Base-by-base conservation (phyloP, 2,888 invertebrate species). In the Laothoe populi region DNA sequence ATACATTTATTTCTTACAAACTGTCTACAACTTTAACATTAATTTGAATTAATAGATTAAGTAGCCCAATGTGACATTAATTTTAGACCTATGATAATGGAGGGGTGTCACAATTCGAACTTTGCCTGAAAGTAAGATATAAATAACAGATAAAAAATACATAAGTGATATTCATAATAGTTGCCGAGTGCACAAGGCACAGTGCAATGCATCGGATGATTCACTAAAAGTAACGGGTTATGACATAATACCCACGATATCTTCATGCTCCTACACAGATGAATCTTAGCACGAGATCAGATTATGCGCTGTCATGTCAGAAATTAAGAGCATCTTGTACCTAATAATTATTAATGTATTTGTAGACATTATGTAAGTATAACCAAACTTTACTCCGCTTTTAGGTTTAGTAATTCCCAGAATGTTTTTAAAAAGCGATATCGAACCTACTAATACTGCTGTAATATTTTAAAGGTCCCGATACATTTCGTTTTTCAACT, bases 281-380 rank as follows among this genome's bases (percentile, higher is more conserved):
- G 31, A 53, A 35, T 53, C 35, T 31, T 19, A 35, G 19, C 53
- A 53, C 35, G 53, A 53, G 53, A 53, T 35, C 35, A 19, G 53
- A 53, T 53, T 53, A 53, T 53, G 16, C 31, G 35, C 35, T 53
- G 53, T 53, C 53, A 53, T 19, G 35, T 53, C 31, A 31, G 35
- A 31, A 35, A 53, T 53, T 53, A 53, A 53, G 53, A 31, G 31
- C 35, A 19, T 35, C 53, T 10, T 31, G 26, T 26, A 2, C 16
- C 19, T 42, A 42, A 42, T 42, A 42, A n/a, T 42, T 4, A 16
- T 16, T 42, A 16, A 16, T n/a, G 16, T 42, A 42, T 11, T 7
- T 26, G 26, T 26, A 26, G 26, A 26, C 26, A 26, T 26, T 26
- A 7, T 26, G 26, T 26, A 26, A 4, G n/a, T n/a, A n/a, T n/a